Conservation (phyloP, 2,888 invertebrate species). For the Iphiclides podalirius region DNA sequence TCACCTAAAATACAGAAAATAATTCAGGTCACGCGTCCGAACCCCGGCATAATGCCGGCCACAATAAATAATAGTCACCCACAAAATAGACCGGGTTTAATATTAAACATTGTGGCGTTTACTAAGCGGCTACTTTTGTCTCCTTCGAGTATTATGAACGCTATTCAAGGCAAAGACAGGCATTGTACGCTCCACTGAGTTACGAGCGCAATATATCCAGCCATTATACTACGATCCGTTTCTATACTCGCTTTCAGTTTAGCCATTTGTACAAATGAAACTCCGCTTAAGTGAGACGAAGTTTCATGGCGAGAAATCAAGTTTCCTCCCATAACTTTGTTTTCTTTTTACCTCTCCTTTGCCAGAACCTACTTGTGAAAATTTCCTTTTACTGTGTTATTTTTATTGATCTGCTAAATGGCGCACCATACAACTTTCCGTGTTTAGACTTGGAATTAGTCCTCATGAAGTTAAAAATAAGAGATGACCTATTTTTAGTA, state of each 20-base stretch:
- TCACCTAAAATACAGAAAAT: constrained; percentile 16
- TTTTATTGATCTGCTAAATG: no score
- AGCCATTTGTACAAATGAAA: constrained; percentile 21
- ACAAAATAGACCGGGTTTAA: constrained; percentile 35
- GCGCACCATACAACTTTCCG: no score
- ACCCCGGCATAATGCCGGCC: constrained; percentile 16
- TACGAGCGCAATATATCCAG: constrained; percentile 35
- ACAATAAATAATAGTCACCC: constrained; percentile 31
- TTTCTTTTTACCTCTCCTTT: neutral
- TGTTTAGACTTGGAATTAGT: no score
- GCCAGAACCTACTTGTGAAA: no score
- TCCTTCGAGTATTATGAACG: constrained; percentile 30
- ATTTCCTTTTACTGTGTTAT: no score
- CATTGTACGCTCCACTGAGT: constrained; percentile 40
- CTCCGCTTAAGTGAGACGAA: constrained; percentile 13
- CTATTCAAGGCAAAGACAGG: constrained; percentile 39
- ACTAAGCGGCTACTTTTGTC: constrained; percentile 39
- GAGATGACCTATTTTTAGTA: no score
- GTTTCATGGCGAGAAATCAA: constrained; percentile 2
- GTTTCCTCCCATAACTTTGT: neutral
- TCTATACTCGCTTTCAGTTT: constrained; percentile 17
- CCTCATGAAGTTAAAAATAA: no score
- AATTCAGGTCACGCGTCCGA: constrained; percentile 21
- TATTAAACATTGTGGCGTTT: constrained; percentile 36
- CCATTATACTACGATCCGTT: constrained; percentile 19